Base-by-base conservation (phyloP, 2,888 invertebrate species). In the Brachypterus glaber region DNA sequence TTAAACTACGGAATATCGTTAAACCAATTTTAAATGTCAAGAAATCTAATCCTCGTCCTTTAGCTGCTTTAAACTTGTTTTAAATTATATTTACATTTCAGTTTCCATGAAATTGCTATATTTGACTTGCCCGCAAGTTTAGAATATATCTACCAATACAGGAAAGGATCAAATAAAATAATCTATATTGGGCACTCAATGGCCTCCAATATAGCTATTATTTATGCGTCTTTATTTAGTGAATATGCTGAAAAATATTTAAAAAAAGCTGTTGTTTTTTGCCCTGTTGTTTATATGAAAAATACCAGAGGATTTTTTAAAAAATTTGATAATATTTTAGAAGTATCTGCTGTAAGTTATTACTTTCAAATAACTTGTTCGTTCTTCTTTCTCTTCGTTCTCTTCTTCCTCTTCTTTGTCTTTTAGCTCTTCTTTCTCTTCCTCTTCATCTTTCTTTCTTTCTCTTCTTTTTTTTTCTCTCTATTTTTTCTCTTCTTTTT, bases 281-380 rank as follows among this genome's bases (percentile, higher is more conserved):
- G 27, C 12, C 27, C 27, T 27, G 27, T 27, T 13, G 12, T 27
- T 4, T 27, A 9, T 27, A 27, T 27, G 27, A 27, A 27, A 11
- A 5, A 27, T 11, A 27, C 12, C 5, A 5, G 27, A 27, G 27
- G 27, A 11, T 11, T 11, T 7, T 21, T 21, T 7, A 5, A 5
- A 21, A 21, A 5, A 21, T 5, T 21, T 21, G 21, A n/a, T n/a
- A n/a, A n/a, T n/a, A n/a, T n/a, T n/a, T n/a, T n/a, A n/a, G n/a
- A n/a, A n/a, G n/a, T n/a, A n/a, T n/a, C n/a, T n/a, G n/a, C n/a
- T n/a, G n/a, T n/a, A n/a, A n/a, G n/a, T n/a, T n/a, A n/a, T n/a
- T n/a, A n/a, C n/a, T n/a, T n/a, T n/a, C n/a, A n/a, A n/a, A n/a
- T n/a, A n/a, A n/a, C n/a, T n/a, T n/a, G n/a, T n/a, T 9, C 29